These are phyloP conservation scores for Tortricodes alternella DNA, from an alignment of 2,888 invertebrate genomes.

Conservation along the genomic window DNA sequence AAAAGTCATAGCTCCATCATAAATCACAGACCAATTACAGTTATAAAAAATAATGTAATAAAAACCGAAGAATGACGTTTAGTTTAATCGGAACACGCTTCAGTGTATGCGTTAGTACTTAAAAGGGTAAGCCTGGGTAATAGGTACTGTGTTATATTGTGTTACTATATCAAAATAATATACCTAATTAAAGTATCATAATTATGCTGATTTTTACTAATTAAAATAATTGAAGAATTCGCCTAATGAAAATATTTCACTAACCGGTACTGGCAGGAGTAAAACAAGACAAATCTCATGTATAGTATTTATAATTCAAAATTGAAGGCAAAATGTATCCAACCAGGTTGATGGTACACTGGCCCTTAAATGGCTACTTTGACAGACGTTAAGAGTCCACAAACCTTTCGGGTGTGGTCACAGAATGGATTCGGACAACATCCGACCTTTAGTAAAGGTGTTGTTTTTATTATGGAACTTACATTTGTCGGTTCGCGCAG, in stretches of 20 bases:
- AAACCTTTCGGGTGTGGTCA: slow-evolving; percentile 73
- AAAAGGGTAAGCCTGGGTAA: slow-evolving; percentile 12
- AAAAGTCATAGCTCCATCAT: slow-evolving; percentile 47
- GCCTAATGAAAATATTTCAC: too few relatives aligned
- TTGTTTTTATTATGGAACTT: slow-evolving; percentile 74
- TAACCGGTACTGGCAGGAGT: too few relatives aligned
- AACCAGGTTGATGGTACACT: slow-evolving; percentile 73
- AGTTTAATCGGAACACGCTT: slow-evolving; percentile 39
- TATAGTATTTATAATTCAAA: slow-evolving; percentile 20
- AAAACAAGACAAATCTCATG: slow-evolving; percentile 1
- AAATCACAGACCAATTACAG: slow-evolving; percentile 58
- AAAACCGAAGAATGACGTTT: slow-evolving; percentile 46
- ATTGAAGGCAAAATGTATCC: slow-evolving; percentile 51
- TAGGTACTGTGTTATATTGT: too few relatives aligned
- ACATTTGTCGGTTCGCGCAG: slow-evolving; percentile 59
- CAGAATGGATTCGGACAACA: slow-evolving; percentile 67
- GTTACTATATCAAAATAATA: too few relatives aligned
- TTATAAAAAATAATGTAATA: slow-evolving; percentile 54
- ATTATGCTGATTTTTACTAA: too few relatives aligned
- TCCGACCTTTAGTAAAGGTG: slow-evolving; percentile 65
- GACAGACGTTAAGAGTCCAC: slow-evolving; percentile 74
- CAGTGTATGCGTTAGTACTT: slow-evolving; percentile 27
- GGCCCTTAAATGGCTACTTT: slow-evolving; percentile 78
- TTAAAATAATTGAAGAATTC: too few relatives aligned
- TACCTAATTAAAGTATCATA: too few relatives aligned